Evolutionary conservation across 2,797 vertebrate species (phyloP), one percentile per base, ranked within the genome.

Genomic region (Thaleichthys pacificus): DNA sequence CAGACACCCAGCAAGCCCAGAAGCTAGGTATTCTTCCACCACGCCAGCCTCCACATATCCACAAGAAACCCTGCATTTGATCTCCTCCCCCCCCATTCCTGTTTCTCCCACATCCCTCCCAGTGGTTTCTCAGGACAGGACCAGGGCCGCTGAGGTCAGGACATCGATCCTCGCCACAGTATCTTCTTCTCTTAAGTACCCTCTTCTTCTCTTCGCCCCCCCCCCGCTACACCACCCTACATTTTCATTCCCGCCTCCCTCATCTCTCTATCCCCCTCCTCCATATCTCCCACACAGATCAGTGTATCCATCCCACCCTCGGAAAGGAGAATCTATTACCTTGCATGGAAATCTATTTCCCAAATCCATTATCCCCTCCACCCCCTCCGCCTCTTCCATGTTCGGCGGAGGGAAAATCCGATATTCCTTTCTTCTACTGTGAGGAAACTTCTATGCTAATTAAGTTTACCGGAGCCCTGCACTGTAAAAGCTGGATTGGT

Each of bases 391-490:
- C 32, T 73, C 68, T 79, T 62, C 49, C 47, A 15, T 54, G 26
- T n/a, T 21, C 22, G 9, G 26, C 47, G 24, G 24, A 66, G 47
- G 65, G 22, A 49, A 51, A 54, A 51, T 66, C 65, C 42, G 17
- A 66, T 54, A 66, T 61, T 66, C 77, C 81, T 81, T 72, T 82
- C 76, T 80, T 61, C 76, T 78, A 76, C 82, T 86, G 82, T 81
- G 80, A 70, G 49, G 75, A 85, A 86, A 71, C 65, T 63, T 73
- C 76, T 77, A 85, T 80, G 78, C 69, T 83, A 80, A 80, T 87
- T 82, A 83, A 78, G 65, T 56, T 84, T 83, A 84, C 83, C 78
- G 75, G 69, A 80, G 81, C 82, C 87, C 74, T 71, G 72, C 73
- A 81, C 74, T 81, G 77, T 81, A 79, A 83, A 86, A 28, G 68